These are phyloP conservation scores for Smittia aterrima DNA, from an alignment of 2,888 invertebrate species.

Conservation along the genomic window DNA sequence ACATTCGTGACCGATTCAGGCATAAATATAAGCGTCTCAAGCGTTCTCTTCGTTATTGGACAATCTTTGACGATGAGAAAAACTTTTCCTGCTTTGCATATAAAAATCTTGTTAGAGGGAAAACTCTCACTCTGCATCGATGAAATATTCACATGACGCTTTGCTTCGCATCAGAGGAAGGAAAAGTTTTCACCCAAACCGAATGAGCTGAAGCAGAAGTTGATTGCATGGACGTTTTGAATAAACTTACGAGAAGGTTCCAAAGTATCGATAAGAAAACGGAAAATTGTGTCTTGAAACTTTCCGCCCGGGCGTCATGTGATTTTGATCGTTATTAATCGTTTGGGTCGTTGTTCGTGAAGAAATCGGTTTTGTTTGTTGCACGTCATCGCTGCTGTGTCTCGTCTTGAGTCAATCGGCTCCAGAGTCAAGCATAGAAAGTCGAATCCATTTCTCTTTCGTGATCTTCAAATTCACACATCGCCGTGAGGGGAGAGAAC, in stretches of 20 bases:
- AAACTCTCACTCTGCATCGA: background rate
- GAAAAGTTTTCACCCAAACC: background rate
- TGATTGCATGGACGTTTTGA: conserved; percentile 9
- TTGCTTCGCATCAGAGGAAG: background rate
- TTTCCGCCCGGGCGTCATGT: conserved; percentile 13
- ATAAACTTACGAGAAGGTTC: conserved; percentile 3
- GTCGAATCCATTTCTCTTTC: background rate
- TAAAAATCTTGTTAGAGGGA: background rate
- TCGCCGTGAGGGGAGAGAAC: background rate
- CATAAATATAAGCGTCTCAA: conserved; percentile 4
- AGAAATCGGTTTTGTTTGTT: background rate
- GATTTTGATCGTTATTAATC: conserved; percentile 39
- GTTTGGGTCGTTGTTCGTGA: conserved; percentile 14
- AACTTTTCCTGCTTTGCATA: conserved; percentile 22
- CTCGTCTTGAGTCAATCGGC: too few species aligned
- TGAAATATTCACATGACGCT: conserved; percentile 11
- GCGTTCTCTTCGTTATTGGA: background rate
- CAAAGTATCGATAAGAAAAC: too few species aligned
- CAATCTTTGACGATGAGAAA: background rate
- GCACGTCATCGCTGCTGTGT: too few species aligned
- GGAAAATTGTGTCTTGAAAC: conserved; percentile 24
- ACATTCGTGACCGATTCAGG: conserved; percentile 5
- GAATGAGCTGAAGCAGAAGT: conserved; percentile 13
- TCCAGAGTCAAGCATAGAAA: too few species aligned
- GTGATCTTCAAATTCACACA: conserved; percentile 32